phyloP scores from a whole-genome alignment of 2,888 invertebrate genomes.

The Linnaemya tessellans region DNA sequence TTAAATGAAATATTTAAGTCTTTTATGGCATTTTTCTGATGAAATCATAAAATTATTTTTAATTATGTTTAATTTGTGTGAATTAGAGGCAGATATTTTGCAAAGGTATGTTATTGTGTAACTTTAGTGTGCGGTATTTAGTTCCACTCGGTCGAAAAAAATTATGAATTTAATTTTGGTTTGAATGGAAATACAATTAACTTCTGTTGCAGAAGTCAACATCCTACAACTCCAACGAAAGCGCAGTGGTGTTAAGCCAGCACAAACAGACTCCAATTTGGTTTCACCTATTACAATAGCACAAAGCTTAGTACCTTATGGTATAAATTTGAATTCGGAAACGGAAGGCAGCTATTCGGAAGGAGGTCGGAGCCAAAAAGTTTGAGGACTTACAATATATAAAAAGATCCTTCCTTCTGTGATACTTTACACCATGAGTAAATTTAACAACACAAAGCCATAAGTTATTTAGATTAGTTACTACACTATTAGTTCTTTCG shows the following conservation, averaged over 20 bases:
- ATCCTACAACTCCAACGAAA: not conserved
- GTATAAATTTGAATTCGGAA: too few relatives aligned
- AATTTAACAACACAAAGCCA: too few relatives aligned
- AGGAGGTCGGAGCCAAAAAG: not conserved
- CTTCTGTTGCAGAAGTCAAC: constrained; percentile 16
- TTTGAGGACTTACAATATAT: constrained; percentile 17
- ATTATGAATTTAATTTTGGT: constrained; percentile 2
- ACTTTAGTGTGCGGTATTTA: not conserved
- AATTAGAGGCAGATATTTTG: not conserved
- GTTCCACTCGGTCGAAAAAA: not conserved
- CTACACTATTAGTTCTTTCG: too few relatives aligned
- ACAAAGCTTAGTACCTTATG: too few relatives aligned
- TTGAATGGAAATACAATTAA: not conserved
- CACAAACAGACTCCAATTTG: not conserved
- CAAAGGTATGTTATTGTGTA: not conserved
- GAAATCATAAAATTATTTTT: not conserved
- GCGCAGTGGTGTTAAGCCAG: constrained; percentile 1
- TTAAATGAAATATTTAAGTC: not conserved
- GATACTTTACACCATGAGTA: too few relatives aligned
- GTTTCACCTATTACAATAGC: too few relatives aligned
- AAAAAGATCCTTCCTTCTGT: constrained; percentile 10
- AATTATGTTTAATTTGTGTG: not conserved
- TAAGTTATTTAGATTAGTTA: too few relatives aligned
- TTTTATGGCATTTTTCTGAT: not conserved
- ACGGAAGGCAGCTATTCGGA: too few relatives aligned